Evolutionary conservation across 2,113 vertebrate genomes (phyloP).

Genomic region (Rallus limicola): DNA sequence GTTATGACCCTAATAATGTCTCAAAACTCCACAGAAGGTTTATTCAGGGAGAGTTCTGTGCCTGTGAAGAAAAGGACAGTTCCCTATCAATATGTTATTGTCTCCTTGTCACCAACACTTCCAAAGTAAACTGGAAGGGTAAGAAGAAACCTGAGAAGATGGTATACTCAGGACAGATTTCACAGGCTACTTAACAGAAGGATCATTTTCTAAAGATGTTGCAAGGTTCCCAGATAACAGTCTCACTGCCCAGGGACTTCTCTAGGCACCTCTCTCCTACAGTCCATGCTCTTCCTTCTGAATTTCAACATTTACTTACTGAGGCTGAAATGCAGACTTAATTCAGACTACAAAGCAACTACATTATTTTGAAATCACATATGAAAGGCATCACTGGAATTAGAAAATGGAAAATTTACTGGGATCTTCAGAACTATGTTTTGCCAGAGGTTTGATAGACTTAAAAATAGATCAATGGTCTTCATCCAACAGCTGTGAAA

Average conservation of each 20-base stretch:
- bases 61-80: not conserved
- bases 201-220: not conserved
- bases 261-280: not conserved
- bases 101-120: not conserved
- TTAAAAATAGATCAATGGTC: not conserved
- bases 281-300: not conserved
- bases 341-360: not conserved
- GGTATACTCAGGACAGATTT: not conserved
- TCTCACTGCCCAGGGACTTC: not conserved
- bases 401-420: not conserved
- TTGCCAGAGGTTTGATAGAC: not conserved
- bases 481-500: not conserved
- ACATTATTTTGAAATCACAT: not conserved
- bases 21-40: not conserved
- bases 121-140: not conserved
- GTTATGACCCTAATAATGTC: not conserved
- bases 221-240: not conserved
- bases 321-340: not conserved
- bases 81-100: not conserved
- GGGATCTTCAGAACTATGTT: not conserved
- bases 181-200: not conserved
- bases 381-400: not conserved
- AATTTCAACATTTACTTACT: not conserved
- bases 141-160: not conserved
- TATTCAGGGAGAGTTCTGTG: not conserved